phyloP scores from a whole-genome alignment of 2,113 vertebrate genomes.

The Psophia crepitans region DNA sequence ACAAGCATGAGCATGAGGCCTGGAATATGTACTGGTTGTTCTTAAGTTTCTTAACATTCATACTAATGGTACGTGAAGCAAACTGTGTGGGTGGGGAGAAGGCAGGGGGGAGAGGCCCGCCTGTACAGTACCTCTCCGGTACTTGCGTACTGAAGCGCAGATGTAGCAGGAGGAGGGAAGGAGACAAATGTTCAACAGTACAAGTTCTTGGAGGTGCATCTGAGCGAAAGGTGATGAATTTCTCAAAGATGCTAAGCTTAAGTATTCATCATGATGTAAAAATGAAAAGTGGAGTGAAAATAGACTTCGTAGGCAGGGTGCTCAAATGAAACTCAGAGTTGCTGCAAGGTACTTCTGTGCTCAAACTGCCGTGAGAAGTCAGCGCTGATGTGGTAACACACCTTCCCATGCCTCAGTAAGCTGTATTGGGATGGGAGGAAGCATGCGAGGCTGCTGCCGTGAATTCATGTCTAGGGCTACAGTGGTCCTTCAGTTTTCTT shows the following conservation, averaged over 20 bases:
- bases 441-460: not conserved
- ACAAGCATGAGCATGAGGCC: slow-evolving; percentile 12
- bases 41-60: not conserved
- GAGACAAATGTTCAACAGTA: not conserved
- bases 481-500: not conserved
- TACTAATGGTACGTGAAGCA: not conserved
- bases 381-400: rapidly evolving
- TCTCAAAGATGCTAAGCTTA: not conserved
- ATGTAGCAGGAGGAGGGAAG: not conserved
- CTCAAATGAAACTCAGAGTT: not conserved
- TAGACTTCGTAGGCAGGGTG: not conserved
- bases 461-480: not conserved
- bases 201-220: not conserved
- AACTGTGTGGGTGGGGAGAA: not conserved
- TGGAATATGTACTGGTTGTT: not conserved
- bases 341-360: not conserved
- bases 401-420: not conserved
- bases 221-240: not conserved
- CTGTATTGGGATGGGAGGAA: not conserved
- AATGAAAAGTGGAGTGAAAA: not conserved
- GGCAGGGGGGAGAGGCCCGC: not conserved
- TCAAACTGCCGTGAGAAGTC: not conserved
- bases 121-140: not conserved
- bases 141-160: rapidly evolving
- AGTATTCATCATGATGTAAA: not conserved